Base-by-base conservation (phyloP, 2,797 vertebrate genomes). In the Leptoclinus maculatus region DNA sequence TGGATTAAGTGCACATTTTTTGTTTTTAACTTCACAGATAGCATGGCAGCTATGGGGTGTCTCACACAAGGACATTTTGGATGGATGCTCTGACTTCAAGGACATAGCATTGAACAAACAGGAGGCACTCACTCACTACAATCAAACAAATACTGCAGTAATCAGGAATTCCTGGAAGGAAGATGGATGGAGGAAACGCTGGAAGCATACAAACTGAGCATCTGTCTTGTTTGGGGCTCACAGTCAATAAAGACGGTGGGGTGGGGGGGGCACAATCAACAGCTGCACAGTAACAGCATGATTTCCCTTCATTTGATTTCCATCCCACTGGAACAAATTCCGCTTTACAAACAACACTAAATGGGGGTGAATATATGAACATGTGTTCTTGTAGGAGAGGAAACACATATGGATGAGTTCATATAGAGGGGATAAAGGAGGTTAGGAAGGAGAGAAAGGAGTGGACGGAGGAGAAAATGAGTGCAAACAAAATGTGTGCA, bases 261-360 rank as follows among this genome's bases (percentile, higher is more conserved):
- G 79, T 25, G 23, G 36, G 1, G 76, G 78, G 76, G 88, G 78
- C 77, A 89, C 88, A 87, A 90, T 93, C 91, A 91, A 93, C 94
- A 93, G 92, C 94, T 95, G 92, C 87, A 92, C 84, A 89, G 90
- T 92, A 92, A 87, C 92, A 94, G 92, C 88, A 83, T 92, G 91
- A 94, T 93, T 93, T 93, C 90, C 89, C 87, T 88, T 93, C 89
- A 90, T 93, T 94, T 94, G 92, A 92, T 91, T 93, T 89, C 81
- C 85, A 90, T 90, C 90, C 89, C 93, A 91, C 88, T 92, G 89
- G 92, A 95, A 94, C 93, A 93, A 90, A 91, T 89, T 92, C 87
- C 74, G 80, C 88, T 93, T 93, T 85, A 90, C 88, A 93, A 93
- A 93, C 90, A 92, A 87, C 79, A 87, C 90, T 91, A 91, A 92